Base-by-base conservation (phyloP, 2,113 vertebrate genomes). In the Penelope pileata region DNA sequence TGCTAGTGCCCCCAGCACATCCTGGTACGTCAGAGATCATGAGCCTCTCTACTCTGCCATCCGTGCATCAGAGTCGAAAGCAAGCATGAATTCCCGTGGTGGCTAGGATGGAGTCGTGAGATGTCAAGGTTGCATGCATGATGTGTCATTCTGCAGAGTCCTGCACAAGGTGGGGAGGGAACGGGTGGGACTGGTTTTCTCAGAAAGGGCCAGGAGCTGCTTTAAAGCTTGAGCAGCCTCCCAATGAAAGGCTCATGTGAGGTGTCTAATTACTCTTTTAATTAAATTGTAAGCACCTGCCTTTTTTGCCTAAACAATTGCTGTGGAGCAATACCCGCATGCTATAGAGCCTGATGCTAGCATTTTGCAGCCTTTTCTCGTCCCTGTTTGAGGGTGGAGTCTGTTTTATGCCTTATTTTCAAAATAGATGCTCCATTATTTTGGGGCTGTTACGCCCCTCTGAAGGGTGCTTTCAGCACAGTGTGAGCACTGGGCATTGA, bases 131-230 rank as follows among this genome's bases (percentile, higher is more conserved):
- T 54, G 29, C 29, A 11, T 13, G 27, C 8, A 2, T 36, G n/a
- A 18, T 83, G 77, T 81, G 51, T 94, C 84, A 78, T 27, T 40
- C 62, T 91, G 27, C 76, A 2, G 1, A 72, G 66, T 72, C 36
- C 67, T 0, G 0, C 68, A 16, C 16, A 48, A 83, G 43, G 26
- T 80, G 42, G 83, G 48, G 24, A 6, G 2, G 60, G 59, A 91
- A 54, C 88, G 54, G 50, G 88, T 90, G 75, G 23, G 67, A 74
- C 96, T 74, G 68, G 88, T 94, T 96, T 74, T 74, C 75, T 86
- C 45, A 80, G 45, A 73, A 91, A 34, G 36, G 3, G 63, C 94
- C 53, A 38, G 29, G 82, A 70, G 36, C 63, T 81, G 58, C 36
- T 83, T 19, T 67, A 90, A 40, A 94, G 58, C 85, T 69, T 43